Percentiles rank a stretch among this genome's conserved stretches.
Evolutionary conservation across 2,888 invertebrate species (phyloP).

Genomic region (Atethmia centrago): DNA sequence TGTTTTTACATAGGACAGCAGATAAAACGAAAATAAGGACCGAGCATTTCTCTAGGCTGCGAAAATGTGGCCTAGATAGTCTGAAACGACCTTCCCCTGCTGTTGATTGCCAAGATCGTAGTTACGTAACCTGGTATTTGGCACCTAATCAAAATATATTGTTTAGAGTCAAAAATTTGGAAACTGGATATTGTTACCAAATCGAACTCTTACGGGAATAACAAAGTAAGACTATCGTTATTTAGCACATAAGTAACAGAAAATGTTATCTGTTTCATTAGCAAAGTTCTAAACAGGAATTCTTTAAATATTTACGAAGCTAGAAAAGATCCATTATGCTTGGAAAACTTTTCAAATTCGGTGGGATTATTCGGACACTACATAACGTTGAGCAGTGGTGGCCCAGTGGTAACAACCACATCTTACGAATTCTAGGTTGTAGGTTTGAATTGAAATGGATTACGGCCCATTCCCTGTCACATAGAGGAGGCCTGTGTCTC

Average conservation of each 20-base stretch:
- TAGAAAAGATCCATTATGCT: not conserved
- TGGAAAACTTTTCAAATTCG: constrained; percentile 1
- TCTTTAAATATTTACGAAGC: constrained; percentile 4
- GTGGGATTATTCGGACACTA: constrained; percentile 6
- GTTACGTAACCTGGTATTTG: constrained; percentile 13
- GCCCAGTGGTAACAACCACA: too few relatives aligned
- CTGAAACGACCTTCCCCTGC: constrained; percentile 20
- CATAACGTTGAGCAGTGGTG: constrained; percentile 21
- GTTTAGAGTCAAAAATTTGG: not conserved
- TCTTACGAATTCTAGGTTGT: too few relatives aligned
- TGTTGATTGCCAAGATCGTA: not conserved
- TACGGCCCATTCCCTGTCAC: too few relatives aligned
- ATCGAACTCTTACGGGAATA: not conserved
- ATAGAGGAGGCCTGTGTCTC: too few relatives aligned
- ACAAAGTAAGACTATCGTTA: not conserved
- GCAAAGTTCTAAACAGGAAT: not conserved
- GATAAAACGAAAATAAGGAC: constrained; percentile 19
- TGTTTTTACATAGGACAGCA: not conserved
- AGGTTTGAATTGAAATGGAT: too few relatives aligned
- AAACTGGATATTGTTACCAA: not conserved
- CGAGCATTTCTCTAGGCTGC: not conserved
- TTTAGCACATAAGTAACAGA: not conserved
- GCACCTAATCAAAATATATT: not conserved
- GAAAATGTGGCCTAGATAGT: not conserved
- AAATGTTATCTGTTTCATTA: not conserved